Conservation (phyloP, 2,888 invertebrate species). For the Amphipoea lucens region DNA sequence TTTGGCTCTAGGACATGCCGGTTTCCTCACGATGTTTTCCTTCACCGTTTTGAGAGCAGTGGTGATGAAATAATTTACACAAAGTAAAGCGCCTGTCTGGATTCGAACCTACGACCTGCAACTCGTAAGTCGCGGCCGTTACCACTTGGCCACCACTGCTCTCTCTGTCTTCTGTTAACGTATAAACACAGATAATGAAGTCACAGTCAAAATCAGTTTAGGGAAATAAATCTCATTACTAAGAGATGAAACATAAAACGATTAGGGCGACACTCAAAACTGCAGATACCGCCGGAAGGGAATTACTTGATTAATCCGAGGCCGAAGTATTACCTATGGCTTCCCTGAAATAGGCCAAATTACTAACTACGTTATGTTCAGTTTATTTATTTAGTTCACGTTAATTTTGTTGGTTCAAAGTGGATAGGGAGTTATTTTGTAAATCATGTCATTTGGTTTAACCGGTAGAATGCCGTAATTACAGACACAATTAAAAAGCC, state of each 20-base stretch:
- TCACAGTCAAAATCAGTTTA: constrained; percentile 34
- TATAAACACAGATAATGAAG: constrained; percentile 11
- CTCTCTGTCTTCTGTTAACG: not conserved
- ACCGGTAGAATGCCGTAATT: too few species aligned
- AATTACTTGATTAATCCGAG: constrained; percentile 74
- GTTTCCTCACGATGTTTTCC: too few species aligned
- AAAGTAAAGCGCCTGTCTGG: too few species aligned
- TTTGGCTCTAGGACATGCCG: too few species aligned
- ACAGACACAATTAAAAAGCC: too few species aligned
- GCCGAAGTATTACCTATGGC: constrained; percentile 68
- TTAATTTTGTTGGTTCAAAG: not conserved
- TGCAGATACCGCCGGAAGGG: constrained; percentile 58
- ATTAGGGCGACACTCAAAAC: constrained; percentile 57
- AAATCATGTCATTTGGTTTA: too few species aligned
- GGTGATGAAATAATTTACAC: too few species aligned
- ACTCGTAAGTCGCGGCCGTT: too few species aligned
- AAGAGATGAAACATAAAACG: constrained; percentile 63
- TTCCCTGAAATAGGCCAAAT: constrained; percentile 72
- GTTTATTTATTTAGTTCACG: constrained; percentile 19
- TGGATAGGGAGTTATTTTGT: too few species aligned
- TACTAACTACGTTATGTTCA: constrained; percentile 22
- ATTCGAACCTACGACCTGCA: too few species aligned
- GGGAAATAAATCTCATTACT: constrained; percentile 58
- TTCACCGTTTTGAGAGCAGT: too few species aligned
- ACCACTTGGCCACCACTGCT: too few species aligned